A percentile compares a stretch with the other conserved stretches of the same genome.
Conservation (phyloP, 92 coral and sea anemone species). For the Palythoa heliodiscus region DNA sequence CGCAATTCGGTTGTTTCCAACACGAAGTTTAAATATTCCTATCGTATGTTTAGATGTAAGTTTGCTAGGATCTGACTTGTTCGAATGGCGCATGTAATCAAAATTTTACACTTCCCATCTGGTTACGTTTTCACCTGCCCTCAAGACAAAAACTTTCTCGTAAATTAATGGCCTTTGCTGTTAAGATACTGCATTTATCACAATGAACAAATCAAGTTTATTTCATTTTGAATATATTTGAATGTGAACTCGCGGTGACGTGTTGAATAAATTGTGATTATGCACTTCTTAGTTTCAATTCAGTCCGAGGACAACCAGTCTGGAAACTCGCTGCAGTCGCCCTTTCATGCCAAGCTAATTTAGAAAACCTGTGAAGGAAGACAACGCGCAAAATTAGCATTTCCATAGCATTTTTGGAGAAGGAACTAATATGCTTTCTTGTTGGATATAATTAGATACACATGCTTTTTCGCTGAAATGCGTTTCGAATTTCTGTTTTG, state of each 20-base stretch:
- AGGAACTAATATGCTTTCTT: conserved; percentile 1
- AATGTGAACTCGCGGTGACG: not conserved
- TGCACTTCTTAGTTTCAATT: not conserved
- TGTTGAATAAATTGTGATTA: not conserved
- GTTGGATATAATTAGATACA: conserved; percentile 10
- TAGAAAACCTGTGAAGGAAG: conserved; percentile 27
- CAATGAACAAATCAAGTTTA: conserved; percentile 40
- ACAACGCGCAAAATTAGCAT: conserved; percentile 24
- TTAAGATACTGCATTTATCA: conserved; percentile 16
- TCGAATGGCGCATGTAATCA: conserved; percentile 30
- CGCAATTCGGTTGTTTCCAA: conserved; percentile 20
- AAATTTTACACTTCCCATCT: conserved; percentile 13
- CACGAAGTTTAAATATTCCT: conserved; percentile 42
- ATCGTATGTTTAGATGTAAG: conserved; percentile 17
- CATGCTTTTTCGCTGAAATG: not conserved
- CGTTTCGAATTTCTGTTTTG: conserved; percentile 14
- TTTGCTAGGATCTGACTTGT: conserved; percentile 11
- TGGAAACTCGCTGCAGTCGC: conserved; percentile 5
- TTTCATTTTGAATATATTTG: conserved; percentile 39
- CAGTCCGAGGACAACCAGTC: conserved; percentile 23
- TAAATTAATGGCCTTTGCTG: conserved; percentile 16
- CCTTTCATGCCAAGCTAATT: conserved; percentile 40
- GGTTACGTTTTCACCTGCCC: conserved; percentile 38
- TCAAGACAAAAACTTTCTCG: conserved; percentile 16
- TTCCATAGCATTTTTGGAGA: conserved; percentile 30